Evolutionary conservation across 2,113 vertebrate species (phyloP), one percentile per base, ranked within the genome.

Genomic region (Vireo altiloquus): DNA sequence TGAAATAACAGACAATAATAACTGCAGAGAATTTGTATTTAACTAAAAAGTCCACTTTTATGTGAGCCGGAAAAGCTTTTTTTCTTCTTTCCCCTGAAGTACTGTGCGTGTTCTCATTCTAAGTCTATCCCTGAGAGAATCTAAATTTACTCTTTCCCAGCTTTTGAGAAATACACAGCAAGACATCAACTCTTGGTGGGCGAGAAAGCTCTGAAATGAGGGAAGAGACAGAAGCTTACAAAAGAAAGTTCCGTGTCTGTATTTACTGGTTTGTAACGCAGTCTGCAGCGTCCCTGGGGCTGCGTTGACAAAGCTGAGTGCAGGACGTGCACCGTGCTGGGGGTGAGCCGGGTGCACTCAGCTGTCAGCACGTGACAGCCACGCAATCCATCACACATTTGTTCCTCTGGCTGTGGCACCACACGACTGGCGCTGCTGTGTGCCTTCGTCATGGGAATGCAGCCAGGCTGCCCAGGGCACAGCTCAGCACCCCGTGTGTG

Each of bases 401-500:
- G 25, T 35, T 19, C 5, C 50, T 39, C 90, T 60, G 56, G 21
- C 44, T 42, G 53, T 0, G 37, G 46, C 23, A 30, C 14, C 66
- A 27, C 8, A 2, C 3, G 0, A 15, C 23, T 16, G 65, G 70
- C 14, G 9, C 68, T 42, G 49, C 89, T 17, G 7, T 0, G 4
- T 17, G 37, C n/a, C 33, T 71, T 65, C 63, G 1, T 13, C 15
- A 47, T 2, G 28, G 46, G 22, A 72, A 57, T 1, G 27, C 10
- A 13, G 40, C 5, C n/a, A 12, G 9, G 70, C 40, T 30, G 39
- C 65, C 35, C 47, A 14, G 52, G 57, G 27, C 54, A 30, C 30
- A 53, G 47, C 64, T 33, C 0, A 1, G 50, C 21, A 3, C 2
- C 1, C 35, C 1, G 2, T 1, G 0, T 13, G 21, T 21, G 2